phyloP scores from a whole-genome alignment of 2,888 invertebrate species.

The Phyllotreta cruciferae region DNA sequence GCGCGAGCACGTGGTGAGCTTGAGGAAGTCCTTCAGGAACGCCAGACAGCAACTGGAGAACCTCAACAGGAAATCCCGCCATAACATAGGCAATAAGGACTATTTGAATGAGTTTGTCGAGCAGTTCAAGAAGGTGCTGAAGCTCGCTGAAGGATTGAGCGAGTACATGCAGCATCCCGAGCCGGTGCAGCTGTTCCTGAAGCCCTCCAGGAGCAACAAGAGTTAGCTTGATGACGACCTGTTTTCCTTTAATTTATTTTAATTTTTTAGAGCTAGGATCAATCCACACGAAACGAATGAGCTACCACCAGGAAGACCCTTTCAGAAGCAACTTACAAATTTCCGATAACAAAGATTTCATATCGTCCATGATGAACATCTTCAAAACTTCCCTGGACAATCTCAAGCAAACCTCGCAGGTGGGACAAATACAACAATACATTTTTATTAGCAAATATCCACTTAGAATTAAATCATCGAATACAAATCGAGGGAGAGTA shows the following conservation, averaged over 20 bases:
- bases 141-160: conserved; percentile 26
- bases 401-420: conserved; percentile 2
- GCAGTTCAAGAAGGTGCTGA: conserved; percentile 32
- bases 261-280: too few species aligned
- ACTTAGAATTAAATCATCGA: not conserved
- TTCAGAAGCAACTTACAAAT: too few species aligned
- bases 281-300: too few species aligned
- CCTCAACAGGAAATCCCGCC: conserved; percentile 29
- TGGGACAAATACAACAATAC: not conserved
- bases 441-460: too few species aligned
- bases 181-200: conserved; percentile 13
- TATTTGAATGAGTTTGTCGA: conserved; percentile 39
- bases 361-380: not conserved
- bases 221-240: not conserved
- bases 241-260: not conserved
- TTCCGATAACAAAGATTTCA: conserved; percentile 2
- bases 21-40: conserved; percentile 37
- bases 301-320: too few species aligned
- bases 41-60: conserved; percentile 33
- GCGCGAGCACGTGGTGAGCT: conserved; percentile 37
- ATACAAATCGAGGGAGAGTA: conserved; percentile 55
- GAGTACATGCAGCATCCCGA: conserved; percentile 34
- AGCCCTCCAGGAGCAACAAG: not conserved
- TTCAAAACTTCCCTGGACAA: conserved; percentile 7
- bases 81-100: conserved; percentile 39